Percentiles rank a stretch among this genome's conserved stretches.
Evolutionary conservation across 2,113 vertebrate genomes (phyloP).

Genomic region (Carassius carassius): DNA sequence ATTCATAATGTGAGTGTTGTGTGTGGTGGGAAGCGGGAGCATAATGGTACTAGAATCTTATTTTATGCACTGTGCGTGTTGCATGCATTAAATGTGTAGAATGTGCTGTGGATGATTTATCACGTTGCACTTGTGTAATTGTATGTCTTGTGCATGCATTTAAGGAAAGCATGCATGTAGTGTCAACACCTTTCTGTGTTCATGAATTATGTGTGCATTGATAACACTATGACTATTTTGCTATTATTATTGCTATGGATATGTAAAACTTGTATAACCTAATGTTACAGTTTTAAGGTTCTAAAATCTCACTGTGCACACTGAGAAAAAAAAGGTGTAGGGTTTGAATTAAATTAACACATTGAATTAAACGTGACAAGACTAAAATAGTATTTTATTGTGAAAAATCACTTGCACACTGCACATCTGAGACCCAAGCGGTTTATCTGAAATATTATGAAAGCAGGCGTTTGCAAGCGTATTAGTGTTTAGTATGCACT

Average conservation of each 20-base stretch:
- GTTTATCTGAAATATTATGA: background rate
- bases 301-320: background rate
- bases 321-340: background rate
- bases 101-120: background rate
- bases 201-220: background rate
- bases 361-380: background rate
- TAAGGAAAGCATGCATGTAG: background rate
- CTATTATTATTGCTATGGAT: background rate
- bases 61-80: background rate
- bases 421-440: no score
- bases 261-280: no score
- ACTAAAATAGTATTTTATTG: background rate
- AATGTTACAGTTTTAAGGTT: background rate
- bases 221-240: background rate
- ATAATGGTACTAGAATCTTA: background rate
- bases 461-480: constrained; percentile 59
- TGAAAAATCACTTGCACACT: background rate
- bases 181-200: background rate
- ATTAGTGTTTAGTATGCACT: background rate
- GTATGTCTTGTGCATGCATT: background rate
- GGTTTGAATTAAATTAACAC: background rate
- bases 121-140: background rate
- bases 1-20: background rate
- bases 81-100: background rate
- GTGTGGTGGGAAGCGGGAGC: background rate